Evolutionary conservation across 2,113 vertebrate genomes (phyloP).

Genomic region (Oncorhynchus kisutch): DNA sequence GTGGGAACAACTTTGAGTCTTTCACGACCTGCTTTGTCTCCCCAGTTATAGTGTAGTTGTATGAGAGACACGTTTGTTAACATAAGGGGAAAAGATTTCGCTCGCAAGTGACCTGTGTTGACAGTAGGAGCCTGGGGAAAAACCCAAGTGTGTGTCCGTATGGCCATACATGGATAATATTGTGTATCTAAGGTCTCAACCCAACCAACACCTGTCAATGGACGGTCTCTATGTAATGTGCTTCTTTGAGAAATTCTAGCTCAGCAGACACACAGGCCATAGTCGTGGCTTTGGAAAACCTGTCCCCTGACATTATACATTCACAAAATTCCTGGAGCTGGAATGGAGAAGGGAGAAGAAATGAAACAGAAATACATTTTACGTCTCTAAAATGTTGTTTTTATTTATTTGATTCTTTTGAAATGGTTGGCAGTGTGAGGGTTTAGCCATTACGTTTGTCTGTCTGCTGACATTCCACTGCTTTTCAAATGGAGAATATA

Average conservation of each 20-base stretch:
- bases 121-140: too few species aligned
- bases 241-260: background rate
- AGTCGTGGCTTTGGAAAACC: slow-evolving; percentile 62
- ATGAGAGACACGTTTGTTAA: too few species aligned
- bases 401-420: slow-evolving; percentile 39
- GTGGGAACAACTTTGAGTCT: slow-evolving; percentile 22
- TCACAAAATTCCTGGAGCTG: slow-evolving; percentile 73
- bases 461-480: slow-evolving; percentile 51
- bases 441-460: slow-evolving; percentile 49
- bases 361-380: slow-evolving; percentile 33
- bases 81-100: too few species aligned
- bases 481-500: slow-evolving; percentile 54
- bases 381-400: slow-evolving; percentile 46
- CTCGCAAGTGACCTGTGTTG: too few species aligned
- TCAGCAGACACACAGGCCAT: slow-evolving; percentile 55
- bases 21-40: slow-evolving; percentile 20
- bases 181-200: too few species aligned
- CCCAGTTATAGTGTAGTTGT: too few species aligned
- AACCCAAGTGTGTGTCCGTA: too few species aligned
- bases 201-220: too few species aligned
- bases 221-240: too few species aligned
- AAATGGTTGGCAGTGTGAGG: slow-evolving; percentile 60
- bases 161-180: too few species aligned
- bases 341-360: slow-evolving; percentile 60
- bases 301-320: slow-evolving; percentile 74